These are phyloP conservation scores for Cenopis cana DNA, from an alignment of 2,888 invertebrate genomes.

Conservation along the genomic window DNA sequence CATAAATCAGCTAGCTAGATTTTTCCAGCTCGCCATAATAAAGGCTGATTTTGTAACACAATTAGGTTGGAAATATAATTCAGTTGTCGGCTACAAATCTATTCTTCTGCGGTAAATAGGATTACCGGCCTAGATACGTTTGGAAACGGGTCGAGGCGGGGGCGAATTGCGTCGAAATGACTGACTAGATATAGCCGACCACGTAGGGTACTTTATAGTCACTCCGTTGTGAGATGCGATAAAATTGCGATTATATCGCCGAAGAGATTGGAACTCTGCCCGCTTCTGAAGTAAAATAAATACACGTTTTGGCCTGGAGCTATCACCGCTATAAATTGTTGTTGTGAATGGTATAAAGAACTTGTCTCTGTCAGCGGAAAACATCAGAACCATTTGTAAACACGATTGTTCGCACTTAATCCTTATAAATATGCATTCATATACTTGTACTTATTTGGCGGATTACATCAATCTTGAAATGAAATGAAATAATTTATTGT, in stretches of 20 bases:
- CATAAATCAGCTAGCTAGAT: slow-evolving; percentile 29
- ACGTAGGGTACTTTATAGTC: slow-evolving; percentile 53
- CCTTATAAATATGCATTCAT: slow-evolving; percentile 32
- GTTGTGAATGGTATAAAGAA: slow-evolving; percentile 32
- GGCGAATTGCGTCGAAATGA: slow-evolving; percentile 53
- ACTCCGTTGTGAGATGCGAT: slow-evolving; percentile 54
- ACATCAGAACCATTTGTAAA: slow-evolving; percentile 41
- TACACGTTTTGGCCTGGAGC: slow-evolving; percentile 46
- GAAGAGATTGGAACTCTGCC: slow-evolving; percentile 67
- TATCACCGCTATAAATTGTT: slow-evolving; percentile 42
- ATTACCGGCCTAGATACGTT: slow-evolving; percentile 56
- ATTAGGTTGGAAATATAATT: slow-evolving; percentile 49
- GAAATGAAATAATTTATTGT: no score
- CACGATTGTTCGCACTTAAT: slow-evolving; percentile 35
- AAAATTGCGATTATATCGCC: slow-evolving; percentile 66
- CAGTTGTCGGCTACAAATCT: slow-evolving; percentile 51
- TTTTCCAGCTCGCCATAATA: slow-evolving; percentile 40
- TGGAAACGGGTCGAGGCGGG: slow-evolving; percentile 48
- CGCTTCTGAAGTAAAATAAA: slow-evolving; percentile 48
- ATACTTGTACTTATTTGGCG: slow-evolving; percentile 5
- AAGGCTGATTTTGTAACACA: slow-evolving; percentile 47
- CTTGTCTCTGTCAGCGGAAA: slow-evolving; percentile 40
- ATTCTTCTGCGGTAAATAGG: slow-evolving; percentile 56
- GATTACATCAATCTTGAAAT: slow-evolving; percentile 22
- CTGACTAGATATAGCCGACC: slow-evolving; percentile 53